Conservation (phyloP, 1,140 invertebrate species). For the Brachionus calyciflorus region DNA sequence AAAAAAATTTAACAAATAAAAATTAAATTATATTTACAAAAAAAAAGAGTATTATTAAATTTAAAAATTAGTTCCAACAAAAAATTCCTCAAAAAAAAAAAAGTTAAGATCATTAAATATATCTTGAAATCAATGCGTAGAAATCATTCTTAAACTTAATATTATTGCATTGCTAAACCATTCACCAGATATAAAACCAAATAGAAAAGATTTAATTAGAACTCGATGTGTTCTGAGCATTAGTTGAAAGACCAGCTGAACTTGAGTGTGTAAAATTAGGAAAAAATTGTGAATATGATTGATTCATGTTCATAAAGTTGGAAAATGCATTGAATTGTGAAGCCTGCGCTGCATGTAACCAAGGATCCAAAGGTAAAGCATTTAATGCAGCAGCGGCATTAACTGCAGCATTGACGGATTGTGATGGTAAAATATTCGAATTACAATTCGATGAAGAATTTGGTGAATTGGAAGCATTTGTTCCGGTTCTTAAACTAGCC, state of each 20-base stretch:
- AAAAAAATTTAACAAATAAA: too few species aligned
- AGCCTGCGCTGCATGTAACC: not conserved
- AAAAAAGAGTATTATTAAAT: too few species aligned
- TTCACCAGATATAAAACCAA: too few species aligned
- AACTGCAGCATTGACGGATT: not conserved
- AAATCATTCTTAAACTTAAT: too few species aligned
- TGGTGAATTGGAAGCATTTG: not conserved
- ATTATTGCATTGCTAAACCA: too few species aligned
- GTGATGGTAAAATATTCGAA: not conserved
- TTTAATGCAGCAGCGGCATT: not conserved
- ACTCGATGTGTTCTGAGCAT: not conserved
- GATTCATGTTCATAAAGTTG: slow-evolving; percentile 34
- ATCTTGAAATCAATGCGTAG: too few species aligned
- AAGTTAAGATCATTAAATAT: too few species aligned
- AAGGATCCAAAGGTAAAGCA: not conserved
- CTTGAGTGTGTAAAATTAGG: slow-evolving; percentile 19
- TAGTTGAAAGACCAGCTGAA: not conserved
- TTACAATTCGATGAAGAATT: not conserved
- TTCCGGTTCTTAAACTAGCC: slow-evolving; percentile 7
- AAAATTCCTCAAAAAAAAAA: too few species aligned
- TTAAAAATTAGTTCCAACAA: too few species aligned
- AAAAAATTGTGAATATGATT: slow-evolving; percentile 26
- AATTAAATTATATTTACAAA: too few species aligned
- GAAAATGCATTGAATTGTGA: slow-evolving; percentile 42
- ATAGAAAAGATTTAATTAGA: not conserved